A percentile compares a stretch with the other conserved stretches of the same genome.
Evolutionary conservation across 1,140 invertebrate species (phyloP).

Genomic region (Aphelenchoides fujianensis): DNA sequence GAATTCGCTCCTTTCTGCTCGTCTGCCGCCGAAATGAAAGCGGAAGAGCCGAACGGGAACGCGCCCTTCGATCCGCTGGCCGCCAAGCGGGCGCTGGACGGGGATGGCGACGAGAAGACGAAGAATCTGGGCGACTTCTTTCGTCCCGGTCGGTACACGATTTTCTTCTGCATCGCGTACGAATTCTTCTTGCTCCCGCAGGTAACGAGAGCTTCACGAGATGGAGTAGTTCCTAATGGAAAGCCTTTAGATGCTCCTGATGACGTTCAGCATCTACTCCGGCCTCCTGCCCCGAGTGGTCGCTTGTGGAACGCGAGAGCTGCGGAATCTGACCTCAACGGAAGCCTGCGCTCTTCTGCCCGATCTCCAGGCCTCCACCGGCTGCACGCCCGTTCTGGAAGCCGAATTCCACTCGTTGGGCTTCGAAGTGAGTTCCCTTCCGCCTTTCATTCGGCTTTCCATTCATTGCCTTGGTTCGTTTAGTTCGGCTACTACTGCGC

Average conservation of each 20-base stretch:
- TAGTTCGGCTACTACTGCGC: slow-evolving; percentile 43
- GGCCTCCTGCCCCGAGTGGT: slow-evolving; percentile 22
- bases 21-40: not conserved
- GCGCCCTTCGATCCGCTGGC: not conserved
- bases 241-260: slow-evolving; percentile 16
- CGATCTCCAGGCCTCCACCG: not conserved
- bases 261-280: slow-evolving; percentile 38
- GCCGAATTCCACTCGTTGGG: slow-evolving; percentile 34
- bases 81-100: not conserved
- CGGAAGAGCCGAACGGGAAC: not conserved
- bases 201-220: too few species aligned
- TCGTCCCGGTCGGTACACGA: slow-evolving; percentile 15
- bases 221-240: not conserved
- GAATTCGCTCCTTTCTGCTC: too few species aligned
- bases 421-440: slow-evolving; percentile 16
- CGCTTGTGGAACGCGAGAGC: slow-evolving; percentile 23
- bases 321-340: slow-evolving; percentile 21
- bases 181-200: slow-evolving; percentile 19
- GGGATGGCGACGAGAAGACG: not conserved
- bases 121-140: slow-evolving; percentile 26
- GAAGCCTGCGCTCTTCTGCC: slow-evolving; percentile 26
- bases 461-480: too few species aligned
- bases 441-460: not conserved
- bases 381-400: slow-evolving; percentile 25
- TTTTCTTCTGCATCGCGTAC: slow-evolving; percentile 22